These are phyloP conservation scores for Zaprionus africanus DNA, from an alignment of 1,140 invertebrate genomes.

Conservation along the genomic window DNA sequence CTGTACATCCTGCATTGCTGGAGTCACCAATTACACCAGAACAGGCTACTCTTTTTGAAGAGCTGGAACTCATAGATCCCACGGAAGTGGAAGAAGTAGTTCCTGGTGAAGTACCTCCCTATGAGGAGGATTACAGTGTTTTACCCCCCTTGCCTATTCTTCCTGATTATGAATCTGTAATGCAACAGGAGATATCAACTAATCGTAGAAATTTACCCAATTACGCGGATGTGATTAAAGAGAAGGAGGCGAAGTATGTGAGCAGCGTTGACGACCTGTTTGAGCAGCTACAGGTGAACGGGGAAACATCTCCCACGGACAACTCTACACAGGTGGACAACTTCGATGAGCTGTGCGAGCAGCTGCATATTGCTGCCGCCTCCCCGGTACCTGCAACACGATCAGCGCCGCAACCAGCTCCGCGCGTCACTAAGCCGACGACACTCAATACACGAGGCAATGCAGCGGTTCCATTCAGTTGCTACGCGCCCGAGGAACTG, in stretches of 20 bases:
- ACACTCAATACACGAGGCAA: slow-evolving; percentile 61
- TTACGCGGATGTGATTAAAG: slow-evolving; percentile 53
- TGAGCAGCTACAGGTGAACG: slow-evolving; percentile 47
- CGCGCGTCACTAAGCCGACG: slow-evolving; percentile 43
- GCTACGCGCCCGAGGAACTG: slow-evolving; percentile 62
- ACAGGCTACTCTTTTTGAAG: slow-evolving; percentile 45
- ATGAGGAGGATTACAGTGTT: slow-evolving; percentile 41
- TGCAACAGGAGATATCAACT: slow-evolving; percentile 53
- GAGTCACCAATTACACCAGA: slow-evolving; percentile 39
- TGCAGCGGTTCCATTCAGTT: slow-evolving; percentile 53
- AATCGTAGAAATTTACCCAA: slow-evolving; percentile 52
- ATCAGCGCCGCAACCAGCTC: slow-evolving; percentile 57
- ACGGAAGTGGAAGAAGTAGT: slow-evolving; percentile 2
- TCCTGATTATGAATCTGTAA: slow-evolving; percentile 70
- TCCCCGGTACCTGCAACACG: slow-evolving; percentile 23
- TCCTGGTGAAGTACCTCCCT: slow-evolving; percentile 50
- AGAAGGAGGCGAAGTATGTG: slow-evolving; percentile 29
- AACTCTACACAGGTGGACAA: slow-evolving; percentile 21
- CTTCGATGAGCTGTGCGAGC: slow-evolving; percentile 66
- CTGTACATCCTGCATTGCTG: slow-evolving; percentile 40
- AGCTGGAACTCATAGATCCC: slow-evolving; percentile 52
- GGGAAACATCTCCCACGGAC: background rate
- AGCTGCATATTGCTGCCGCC: slow-evolving; percentile 34
- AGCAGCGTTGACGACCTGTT: slow-evolving; percentile 71
- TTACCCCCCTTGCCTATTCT: slow-evolving; percentile 21